These are phyloP conservation scores for Bombyx huttoni DNA, from an alignment of 2,888 invertebrate genomes.

Conservation along the genomic window DNA sequence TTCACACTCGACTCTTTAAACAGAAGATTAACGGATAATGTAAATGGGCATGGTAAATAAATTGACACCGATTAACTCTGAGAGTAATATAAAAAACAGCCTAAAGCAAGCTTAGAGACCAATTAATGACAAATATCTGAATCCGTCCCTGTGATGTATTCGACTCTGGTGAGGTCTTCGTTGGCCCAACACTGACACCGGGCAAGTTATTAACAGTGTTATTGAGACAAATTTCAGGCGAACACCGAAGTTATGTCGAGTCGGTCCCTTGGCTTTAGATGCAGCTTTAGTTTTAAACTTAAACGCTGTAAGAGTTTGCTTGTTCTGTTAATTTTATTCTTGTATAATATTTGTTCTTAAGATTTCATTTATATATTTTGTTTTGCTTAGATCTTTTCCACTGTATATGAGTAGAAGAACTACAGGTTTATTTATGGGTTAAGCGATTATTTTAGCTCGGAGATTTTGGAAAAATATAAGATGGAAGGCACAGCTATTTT, in stretches of 20 bases:
- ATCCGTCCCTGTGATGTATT: slow-evolving; percentile 1
- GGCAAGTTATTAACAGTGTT: slow-evolving; percentile 24
- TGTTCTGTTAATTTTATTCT: not conserved
- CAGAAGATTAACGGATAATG: too few relatives aligned
- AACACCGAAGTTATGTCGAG: not conserved
- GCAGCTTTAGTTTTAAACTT: not conserved
- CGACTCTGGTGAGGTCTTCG: slow-evolving; percentile 11
- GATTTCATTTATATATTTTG: not conserved
- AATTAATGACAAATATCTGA: not conserved
- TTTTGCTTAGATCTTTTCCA: too few relatives aligned
- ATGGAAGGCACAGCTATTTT: too few relatives aligned
- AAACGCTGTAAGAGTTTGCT: not conserved
- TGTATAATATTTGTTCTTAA: not conserved
- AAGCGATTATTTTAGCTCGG: too few relatives aligned
- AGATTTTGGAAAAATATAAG: too few relatives aligned
- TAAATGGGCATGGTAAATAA: too few relatives aligned
- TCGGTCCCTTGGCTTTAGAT: not conserved
- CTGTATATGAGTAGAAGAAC: too few relatives aligned
- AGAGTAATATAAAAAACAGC: too few relatives aligned
- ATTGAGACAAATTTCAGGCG: slow-evolving; percentile 26
- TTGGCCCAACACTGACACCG: slow-evolving; percentile 20
- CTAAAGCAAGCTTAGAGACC: too few relatives aligned
- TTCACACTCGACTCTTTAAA: too few relatives aligned
- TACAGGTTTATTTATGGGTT: too few relatives aligned
- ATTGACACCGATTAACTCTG: too few relatives aligned